Evolutionary conservation across 2,888 invertebrate genomes (phyloP), one percentile per base, ranked within the genome.

Genomic region (Cataglyphis cursor): DNA sequence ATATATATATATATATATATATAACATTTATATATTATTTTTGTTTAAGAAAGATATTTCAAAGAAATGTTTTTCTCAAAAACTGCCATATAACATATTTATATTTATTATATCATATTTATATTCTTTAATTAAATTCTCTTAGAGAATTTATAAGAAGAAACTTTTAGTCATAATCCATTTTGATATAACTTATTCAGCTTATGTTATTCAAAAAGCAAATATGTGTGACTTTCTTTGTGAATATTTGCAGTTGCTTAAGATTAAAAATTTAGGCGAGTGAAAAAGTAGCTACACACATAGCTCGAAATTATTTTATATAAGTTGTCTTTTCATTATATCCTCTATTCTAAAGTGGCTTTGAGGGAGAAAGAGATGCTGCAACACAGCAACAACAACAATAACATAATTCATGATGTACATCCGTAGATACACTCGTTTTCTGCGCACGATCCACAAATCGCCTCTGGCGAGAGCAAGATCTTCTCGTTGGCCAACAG

Each of bases 201-300:
- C 28, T 62, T 0, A 31, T 21, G 18, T 35, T 28, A 62, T 31
- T 4, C 8, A 15, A 9, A 59, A 59, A 12, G 5, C n/a, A 31
- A 31, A 64, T 62, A 44, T 31, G 1, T 31, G 6, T 12, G 9
- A 8, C 15, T 61, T 28, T 9, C 4, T 8, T 28, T 15, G 9
- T 3, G 21, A 3, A 74, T 10, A 44, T 21, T 3, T 9, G 44
- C 24, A 18, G 5, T 35, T 28, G 18, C n/a, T 44, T 15, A 31
- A 21, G 0, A 57, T 74, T 12, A 74, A 74, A 74, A 44, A 62
- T 62, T 74, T 15, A 74, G 0, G 9, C 21, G 44, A 41, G 3
- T 9, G 15, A 18, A 12, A 35, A 15, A 10, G 3, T n/a, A 31
- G n/a, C 28, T 21, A 12, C 24, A 8, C 18, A 48, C 2, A 9